Evolutionary conservation across 2,888 invertebrate genomes (phyloP), one percentile per base, ranked within the genome.

Genomic region (Drosophila bunnanda): DNA sequence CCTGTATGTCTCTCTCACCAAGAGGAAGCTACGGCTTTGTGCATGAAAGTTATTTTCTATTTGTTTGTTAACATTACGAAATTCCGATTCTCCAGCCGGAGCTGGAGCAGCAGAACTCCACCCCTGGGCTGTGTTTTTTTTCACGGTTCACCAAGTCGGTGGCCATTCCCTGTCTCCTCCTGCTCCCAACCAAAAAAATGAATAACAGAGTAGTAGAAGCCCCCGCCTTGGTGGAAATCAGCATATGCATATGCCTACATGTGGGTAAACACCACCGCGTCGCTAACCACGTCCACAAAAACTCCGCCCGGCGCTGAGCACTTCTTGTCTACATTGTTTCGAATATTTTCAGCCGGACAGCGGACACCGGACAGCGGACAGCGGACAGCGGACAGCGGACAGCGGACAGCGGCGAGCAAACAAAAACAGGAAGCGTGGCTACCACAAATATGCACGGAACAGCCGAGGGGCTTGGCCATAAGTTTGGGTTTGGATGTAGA

Each of bases 241-340:
- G 77, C 88, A 89, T 83, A 83, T 83, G 83, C 89, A 88, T 88
- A 88, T 76, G 88, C 88, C 88, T 82, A 83, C 82, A 89, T 88
- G 80, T 90, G 88, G 88, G 88, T 89, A 88, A 88, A 88, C 88
- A 88, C 89, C 90, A 88, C 90, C 89, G 90, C 89, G 83, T 82
- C 89, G 86, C 77, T 78, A 82, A 85, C 86, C 62, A 72, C 52
- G 61, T 71, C 67, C 76, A 79, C 70, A 87, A 82, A 84, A 87
- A 77, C 75, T 67, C 75, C 69, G 68, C 68, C 74, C 43, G 52
- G 53, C 64, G 20, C 81, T 62, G 78, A 76, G 82, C 82, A 88
- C 81, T 82, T 88, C 79, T 88, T 88, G 82, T 86, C 88, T 88
- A 88, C 77, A 71, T 72, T 62, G 78, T 50, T 41, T 55, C 50